Conservation (phyloP, 2,113 vertebrate species). For the Macroglossus sobrinus region DNA sequence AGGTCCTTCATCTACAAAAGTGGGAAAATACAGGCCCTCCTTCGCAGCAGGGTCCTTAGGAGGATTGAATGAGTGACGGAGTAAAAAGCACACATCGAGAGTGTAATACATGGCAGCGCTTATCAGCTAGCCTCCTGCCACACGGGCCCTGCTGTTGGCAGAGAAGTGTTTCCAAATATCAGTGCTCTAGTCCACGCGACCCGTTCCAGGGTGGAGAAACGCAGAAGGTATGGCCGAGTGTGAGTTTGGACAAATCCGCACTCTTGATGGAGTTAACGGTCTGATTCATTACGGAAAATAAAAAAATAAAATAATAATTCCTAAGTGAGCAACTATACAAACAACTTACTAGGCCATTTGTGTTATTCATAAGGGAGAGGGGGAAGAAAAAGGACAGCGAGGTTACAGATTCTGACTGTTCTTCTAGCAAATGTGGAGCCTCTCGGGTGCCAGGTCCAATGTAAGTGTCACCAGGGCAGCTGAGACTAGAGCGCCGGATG, state of each 20-base stretch:
- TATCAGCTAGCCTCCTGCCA: background rate
- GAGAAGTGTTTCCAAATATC: background rate
- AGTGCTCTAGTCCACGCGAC: background rate
- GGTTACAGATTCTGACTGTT: background rate
- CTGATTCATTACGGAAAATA: background rate
- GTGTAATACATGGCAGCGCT: rapidly evolving
- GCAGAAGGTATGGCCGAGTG: background rate
- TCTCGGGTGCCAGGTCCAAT: background rate
- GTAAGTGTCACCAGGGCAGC: background rate
- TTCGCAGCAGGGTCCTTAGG: background rate
- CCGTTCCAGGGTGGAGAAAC: background rate
- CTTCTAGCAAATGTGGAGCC: background rate
- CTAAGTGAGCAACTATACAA: background rate
- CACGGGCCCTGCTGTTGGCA: background rate
- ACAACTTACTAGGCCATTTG: background rate
- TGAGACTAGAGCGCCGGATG: background rate
- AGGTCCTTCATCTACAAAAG: background rate
- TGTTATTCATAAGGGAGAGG: background rate
- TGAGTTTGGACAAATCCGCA: background rate
- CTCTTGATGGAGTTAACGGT: background rate
- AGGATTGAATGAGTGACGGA: background rate
- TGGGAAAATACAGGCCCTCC: background rate
- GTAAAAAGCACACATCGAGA: background rate
- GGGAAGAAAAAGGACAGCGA: background rate
- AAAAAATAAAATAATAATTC: background rate